phyloP scores from a whole-genome alignment of 1,140 invertebrate species.

The Grapholita molesta region DNA sequence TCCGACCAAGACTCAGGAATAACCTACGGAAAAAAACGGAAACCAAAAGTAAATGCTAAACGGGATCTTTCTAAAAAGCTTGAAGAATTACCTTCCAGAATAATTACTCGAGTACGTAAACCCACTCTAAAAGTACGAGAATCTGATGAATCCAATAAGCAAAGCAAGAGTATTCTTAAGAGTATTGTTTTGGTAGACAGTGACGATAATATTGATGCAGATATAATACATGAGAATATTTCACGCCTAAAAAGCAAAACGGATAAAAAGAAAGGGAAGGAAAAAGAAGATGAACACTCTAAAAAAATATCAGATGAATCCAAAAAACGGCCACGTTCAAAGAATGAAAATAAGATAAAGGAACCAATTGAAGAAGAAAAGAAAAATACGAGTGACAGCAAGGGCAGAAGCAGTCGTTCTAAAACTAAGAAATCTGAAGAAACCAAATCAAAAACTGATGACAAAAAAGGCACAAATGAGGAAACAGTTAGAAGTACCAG shows the following conservation, averaged over 20 bases:
- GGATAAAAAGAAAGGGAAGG: slow-evolving; percentile 15
- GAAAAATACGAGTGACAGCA: not conserved
- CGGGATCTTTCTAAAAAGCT: slow-evolving; percentile 48
- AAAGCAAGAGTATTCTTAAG: slow-evolving; percentile 31
- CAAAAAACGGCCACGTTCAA: slow-evolving; percentile 15
- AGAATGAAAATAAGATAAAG: slow-evolving; percentile 20
- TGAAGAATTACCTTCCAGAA: slow-evolving; percentile 46
- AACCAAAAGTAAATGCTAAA: slow-evolving; percentile 36
- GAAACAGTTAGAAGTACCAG: slow-evolving; percentile 17
- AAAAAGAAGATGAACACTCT: not conserved
- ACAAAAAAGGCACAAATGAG: slow-evolving; percentile 10
- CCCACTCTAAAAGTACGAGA: slow-evolving; percentile 43
- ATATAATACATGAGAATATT: slow-evolving; percentile 55
- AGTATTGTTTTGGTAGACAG: slow-evolving; percentile 39
- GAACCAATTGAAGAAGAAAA: slow-evolving; percentile 16
- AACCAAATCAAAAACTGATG: slow-evolving; percentile 28
- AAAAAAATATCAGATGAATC: not conserved
- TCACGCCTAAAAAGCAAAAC: slow-evolving; percentile 39
- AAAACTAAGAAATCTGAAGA: slow-evolving; percentile 21
- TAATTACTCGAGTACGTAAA: slow-evolving; percentile 51
- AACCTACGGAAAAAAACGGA: slow-evolving; percentile 31
- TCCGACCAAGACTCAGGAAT: slow-evolving; percentile 36
- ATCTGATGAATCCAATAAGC: slow-evolving; percentile 24
- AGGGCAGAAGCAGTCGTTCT: not conserved
- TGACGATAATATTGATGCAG: slow-evolving; percentile 44